These are phyloP conservation scores for Chondrilla cf. caribensis DNA, from an alignment of 37 sponge, comb jelly and placozoan genomes.

Conservation along the genomic window DNA sequence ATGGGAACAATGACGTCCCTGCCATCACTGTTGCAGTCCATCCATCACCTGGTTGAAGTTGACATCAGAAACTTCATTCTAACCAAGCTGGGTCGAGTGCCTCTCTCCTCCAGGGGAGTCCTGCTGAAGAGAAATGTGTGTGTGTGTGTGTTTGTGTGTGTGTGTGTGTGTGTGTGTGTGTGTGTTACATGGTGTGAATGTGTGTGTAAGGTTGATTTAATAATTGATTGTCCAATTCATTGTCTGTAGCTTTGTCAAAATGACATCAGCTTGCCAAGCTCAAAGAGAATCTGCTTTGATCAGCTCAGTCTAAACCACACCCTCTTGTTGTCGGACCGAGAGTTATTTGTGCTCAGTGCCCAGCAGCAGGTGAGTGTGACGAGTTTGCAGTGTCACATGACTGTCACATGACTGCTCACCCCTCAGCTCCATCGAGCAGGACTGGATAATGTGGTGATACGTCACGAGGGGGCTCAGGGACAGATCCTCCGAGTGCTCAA, in stretches of 20 bases:
- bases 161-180: no score
- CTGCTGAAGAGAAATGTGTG: slow-evolving; percentile 57
- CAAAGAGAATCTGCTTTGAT: not conserved
- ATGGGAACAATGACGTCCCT: not conserved
- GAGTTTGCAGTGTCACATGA: no score
- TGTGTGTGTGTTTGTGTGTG: no score
- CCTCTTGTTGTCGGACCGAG: not conserved
- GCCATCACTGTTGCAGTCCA: not conserved
- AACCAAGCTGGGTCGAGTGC: slow-evolving; percentile 7
- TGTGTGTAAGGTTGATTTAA: no score
- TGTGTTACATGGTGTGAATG: no score
- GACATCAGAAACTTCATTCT: not conserved
- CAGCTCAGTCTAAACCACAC: not conserved
- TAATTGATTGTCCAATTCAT: no score
- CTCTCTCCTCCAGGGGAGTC: not conserved
- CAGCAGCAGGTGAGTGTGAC: not conserved
- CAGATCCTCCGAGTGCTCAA: not conserved
- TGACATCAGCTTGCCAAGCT: not conserved
- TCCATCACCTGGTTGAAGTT: not conserved
- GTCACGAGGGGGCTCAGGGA: not conserved
- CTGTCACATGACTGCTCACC: no score
- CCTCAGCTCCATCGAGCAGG: not conserved
- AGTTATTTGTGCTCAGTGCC: not conserved
- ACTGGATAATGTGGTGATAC: not conserved
- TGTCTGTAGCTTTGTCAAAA: not conserved